These are phyloP conservation scores for Cochlearius cochlearius DNA, from an alignment of 2,113 vertebrate genomes.

Conservation along the genomic window DNA sequence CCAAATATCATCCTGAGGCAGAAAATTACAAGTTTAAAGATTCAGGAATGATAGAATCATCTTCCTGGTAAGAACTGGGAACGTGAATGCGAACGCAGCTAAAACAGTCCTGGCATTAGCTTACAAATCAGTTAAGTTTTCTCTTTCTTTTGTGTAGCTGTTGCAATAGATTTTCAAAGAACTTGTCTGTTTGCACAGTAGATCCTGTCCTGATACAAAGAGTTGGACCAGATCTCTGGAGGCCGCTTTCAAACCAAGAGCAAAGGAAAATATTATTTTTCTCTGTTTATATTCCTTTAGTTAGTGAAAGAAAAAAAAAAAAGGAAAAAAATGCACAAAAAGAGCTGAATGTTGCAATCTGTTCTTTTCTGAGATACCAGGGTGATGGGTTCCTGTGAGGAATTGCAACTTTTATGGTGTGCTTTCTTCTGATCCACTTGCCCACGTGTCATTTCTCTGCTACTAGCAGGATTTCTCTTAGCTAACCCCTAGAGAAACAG, in stretches of 20 bases:
- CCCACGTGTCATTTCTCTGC: not conserved
- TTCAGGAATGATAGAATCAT: not conserved
- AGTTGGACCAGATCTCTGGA: not conserved
- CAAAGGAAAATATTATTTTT: not conserved
- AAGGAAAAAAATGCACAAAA: not conserved
- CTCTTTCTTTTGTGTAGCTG: not conserved
- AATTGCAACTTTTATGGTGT: not conserved
- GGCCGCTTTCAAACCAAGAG: not conserved
- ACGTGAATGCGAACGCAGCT: not conserved
- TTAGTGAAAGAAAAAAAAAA: not conserved
- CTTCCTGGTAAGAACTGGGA: not conserved
- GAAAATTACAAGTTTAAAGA: not conserved
- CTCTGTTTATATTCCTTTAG: not conserved
- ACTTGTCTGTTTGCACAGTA: not conserved
- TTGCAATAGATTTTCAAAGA: not conserved
- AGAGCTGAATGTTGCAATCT: not conserved
- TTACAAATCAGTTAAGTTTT: not conserved
- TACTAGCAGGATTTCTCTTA: not conserved
- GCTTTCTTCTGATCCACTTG: not conserved
- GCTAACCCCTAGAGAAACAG: not conserved
- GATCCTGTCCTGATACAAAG: not conserved
- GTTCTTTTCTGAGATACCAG: not conserved
- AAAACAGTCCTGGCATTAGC: not conserved
- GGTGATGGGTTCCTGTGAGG: not conserved
- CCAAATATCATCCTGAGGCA: not conserved